Evolutionary conservation across 2,113 vertebrate genomes (phyloP).

Genomic region (Sceloporus tristichus): DNA sequence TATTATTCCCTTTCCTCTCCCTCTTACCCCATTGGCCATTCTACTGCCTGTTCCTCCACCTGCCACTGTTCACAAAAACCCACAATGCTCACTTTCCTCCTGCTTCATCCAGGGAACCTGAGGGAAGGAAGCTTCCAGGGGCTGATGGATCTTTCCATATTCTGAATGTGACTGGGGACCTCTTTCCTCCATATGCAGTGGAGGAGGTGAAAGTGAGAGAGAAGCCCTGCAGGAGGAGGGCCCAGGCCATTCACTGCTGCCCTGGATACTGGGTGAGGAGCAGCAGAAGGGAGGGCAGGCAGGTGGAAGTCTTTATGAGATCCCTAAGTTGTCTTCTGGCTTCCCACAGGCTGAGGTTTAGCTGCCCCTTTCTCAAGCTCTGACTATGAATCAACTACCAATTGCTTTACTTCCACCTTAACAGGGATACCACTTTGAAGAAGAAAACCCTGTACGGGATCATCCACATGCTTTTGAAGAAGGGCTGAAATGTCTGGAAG

Average conservation of each 20-base stretch:
- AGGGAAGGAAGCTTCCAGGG: background rate
- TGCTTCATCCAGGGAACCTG: rapidly evolving
- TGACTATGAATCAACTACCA: background rate
- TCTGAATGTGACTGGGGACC: background rate
- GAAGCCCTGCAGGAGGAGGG: background rate
- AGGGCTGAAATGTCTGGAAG: conserved; percentile 87
- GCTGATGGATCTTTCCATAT: background rate
- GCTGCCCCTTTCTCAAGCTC: background rate
- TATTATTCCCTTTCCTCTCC: background rate
- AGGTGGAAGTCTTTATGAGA: background rate
- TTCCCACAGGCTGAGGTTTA: background rate
- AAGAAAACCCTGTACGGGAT: conserved; percentile 94
- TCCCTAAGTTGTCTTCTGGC: background rate
- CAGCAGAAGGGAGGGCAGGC: background rate
- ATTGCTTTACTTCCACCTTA: conserved; percentile 5
- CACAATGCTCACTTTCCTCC: background rate
- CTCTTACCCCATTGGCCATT: background rate
- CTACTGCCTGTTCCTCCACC: too few species aligned
- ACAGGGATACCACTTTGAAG: conserved; percentile 96
- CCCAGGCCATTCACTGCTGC: too few species aligned
- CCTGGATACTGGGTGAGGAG: background rate
- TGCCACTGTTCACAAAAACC: too few species aligned
- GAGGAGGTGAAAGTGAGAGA: background rate
- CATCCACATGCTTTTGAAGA: conserved; percentile 92
- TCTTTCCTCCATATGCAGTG: background rate